Evolutionary conservation across 2,113 vertebrate species (phyloP).

Genomic region (Syrrhaptes paradoxus): DNA sequence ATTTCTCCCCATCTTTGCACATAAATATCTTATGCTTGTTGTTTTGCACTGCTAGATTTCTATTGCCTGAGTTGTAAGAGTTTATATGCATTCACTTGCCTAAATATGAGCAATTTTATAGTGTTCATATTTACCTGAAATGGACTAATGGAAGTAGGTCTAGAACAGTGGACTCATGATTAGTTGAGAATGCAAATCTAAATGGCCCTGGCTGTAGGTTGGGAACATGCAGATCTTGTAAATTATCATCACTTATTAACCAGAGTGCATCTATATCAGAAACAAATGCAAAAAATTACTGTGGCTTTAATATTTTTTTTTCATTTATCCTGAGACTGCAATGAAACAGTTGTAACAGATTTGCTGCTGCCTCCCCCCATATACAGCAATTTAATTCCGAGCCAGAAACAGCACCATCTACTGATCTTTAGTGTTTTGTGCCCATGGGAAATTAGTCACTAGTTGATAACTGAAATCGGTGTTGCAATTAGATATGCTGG

Average conservation of each 20-base stretch:
- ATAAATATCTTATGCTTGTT: neutral
- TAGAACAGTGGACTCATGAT: neutral
- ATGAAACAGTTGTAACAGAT: neutral
- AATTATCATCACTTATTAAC: neutral
- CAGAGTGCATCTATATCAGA: neutral
- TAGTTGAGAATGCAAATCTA: neutral
- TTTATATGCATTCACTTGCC: neutral
- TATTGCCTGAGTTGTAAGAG: neutral
- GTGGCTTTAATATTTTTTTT: neutral
- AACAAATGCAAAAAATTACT: neutral
- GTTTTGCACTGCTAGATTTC: neutral
- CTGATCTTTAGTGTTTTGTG: neutral
- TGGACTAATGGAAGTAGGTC: neutral
- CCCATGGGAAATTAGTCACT: neutral
- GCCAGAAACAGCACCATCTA: constrained; percentile 62
- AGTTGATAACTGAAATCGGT: neutral
- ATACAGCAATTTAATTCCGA: neutral
- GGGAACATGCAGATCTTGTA: neutral
- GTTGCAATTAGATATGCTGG: neutral
- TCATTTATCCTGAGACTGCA: neutral
- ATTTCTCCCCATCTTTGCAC: neutral
- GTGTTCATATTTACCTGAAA: neutral
- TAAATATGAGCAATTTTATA: neutral
- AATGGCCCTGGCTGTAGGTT: neutral
- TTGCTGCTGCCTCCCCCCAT: neutral